Percentiles rank a stretch among this genome's conserved stretches.
phyloP scores from a whole-genome alignment of 2,113 vertebrate species.

The Dermatemys mawii region DNA sequence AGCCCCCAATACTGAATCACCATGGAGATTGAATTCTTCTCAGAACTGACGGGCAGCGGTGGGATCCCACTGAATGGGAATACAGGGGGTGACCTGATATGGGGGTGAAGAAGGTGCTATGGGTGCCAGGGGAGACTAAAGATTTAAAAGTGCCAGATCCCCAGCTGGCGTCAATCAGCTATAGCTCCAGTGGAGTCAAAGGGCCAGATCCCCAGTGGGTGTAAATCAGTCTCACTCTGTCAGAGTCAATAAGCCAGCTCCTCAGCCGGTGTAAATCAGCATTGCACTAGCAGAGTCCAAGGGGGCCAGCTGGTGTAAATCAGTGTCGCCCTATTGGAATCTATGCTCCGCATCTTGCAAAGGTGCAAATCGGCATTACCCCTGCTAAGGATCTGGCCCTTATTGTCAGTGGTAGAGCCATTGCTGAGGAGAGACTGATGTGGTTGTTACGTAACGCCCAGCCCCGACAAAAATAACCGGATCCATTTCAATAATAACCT shows the following conservation, averaged over 20 bases:
- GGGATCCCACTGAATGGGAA: background rate
- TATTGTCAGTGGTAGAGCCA: background rate
- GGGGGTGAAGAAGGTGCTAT: background rate
- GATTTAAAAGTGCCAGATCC: background rate
- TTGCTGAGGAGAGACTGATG: background rate
- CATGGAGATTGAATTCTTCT: background rate
- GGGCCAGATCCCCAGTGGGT: background rate
- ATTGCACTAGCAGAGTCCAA: background rate
- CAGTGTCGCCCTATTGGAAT: background rate
- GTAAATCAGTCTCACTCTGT: background rate
- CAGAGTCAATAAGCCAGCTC: background rate
- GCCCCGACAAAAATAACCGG: background rate
- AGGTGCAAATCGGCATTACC: background rate
- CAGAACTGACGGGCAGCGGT: background rate
- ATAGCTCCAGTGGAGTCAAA: background rate
- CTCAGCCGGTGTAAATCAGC: no score
- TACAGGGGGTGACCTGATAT: background rate
- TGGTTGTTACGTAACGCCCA: background rate
- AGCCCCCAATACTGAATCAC: background rate
- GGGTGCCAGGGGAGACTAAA: background rate
- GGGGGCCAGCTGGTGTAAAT: background rate
- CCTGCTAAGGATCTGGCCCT: background rate
- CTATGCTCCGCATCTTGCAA: background rate
- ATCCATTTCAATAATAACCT: background rate
- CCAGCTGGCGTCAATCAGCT: background rate